Evolutionary conservation across 1,140 invertebrate genomes (phyloP), one percentile per base, ranked within the genome.

Genomic region (Cyphomyrmex costatus): DNA sequence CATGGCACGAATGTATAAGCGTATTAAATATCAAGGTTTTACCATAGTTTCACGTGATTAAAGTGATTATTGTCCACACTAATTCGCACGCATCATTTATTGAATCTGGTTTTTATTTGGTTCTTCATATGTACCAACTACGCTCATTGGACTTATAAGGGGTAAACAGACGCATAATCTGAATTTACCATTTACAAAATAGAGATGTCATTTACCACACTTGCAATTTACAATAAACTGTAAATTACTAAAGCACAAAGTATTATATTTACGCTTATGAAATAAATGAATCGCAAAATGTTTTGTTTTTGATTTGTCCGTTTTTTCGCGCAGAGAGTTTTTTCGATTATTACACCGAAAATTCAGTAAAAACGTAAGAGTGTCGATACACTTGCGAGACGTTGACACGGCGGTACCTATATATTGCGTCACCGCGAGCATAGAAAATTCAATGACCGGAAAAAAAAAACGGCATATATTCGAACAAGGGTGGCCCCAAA

Each of bases 401-500:
- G 87, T 83, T 79, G 78, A 71, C 53, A 91, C 86, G 86, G 73
- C 79, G 82, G 70, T 78, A 24, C 16, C 79, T 65, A 42, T 19
- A 53, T 56, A 21, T 30, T 19, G 36, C 12, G 85, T 58, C 68
- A 68, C 76, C 51, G 85, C 80, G 84, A 84, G 79, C 85, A 88
- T 71, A 83, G 83, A 87, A 87, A 91, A 92, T 83, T 91, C 89
- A 90, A 91, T 88, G 90, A 60, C 70, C 76, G 89, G 78, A 88
- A 88, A 90, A 89, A n/a, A 90, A 88, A 77, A 79, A 51, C 70
- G 71, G n/a, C 60, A 65, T 87, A 42, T 56, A 74, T 88, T 90
- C 84, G 86, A 80, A 66, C 42, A 85, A 87, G 90, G 88, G 88
- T 91, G 88, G 89, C 90, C 91, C 90, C 91, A 94, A 94, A 94